Base-by-base conservation (phyloP, 2,113 vertebrate genomes). In the Chionis minor region DNA sequence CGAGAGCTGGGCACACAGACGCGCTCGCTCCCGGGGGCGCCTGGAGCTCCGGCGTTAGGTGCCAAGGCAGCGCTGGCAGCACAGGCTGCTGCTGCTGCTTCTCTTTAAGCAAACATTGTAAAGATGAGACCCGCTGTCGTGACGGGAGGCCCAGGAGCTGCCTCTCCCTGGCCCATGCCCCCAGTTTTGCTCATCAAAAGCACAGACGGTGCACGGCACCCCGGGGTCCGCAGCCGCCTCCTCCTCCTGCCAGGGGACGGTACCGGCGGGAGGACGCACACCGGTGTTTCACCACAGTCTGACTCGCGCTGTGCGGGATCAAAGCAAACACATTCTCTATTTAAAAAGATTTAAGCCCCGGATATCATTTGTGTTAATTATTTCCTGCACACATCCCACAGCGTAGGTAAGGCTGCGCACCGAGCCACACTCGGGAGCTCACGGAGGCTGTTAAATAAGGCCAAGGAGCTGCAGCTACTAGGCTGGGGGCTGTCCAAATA, bases 1-100 rank as follows among this genome's bases (percentile, higher is more conserved):
- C 4, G 13, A 18, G 59, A 33, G 13, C 30, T 0, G 0, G 26
- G 23, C 54, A 27, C 40, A 28, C 7, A 23, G 3, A 1, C 0
- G 6, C 15, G 44, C 18, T 28, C 20, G 65, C 44, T 28, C 52
- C 54, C 40, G 14, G 61, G 1, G 24, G 54, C 5, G 1, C 56
- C 6, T 17, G 19, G 44, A 45, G 62, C 44, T 44, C 22, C 6
- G 45, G 58, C 17, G 23, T 27, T 52, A 33, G 2, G 5, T n/a
- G 49, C 59, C 72, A 62, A 54, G 86, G 71, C 67, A 81, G 56
- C 5, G 5, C 30, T 11, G 32, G 42, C 70, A 62, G 72, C 49
- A 28, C 42, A 38, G 45, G 32, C 47, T 9, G 42, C 77, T 56
- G 51, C 49, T 21, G 81, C 72, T 80, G 19, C 62, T 63, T 22